phyloP scores from a whole-genome alignment of 2,888 invertebrate genomes.

The Ormia ochracea region DNA sequence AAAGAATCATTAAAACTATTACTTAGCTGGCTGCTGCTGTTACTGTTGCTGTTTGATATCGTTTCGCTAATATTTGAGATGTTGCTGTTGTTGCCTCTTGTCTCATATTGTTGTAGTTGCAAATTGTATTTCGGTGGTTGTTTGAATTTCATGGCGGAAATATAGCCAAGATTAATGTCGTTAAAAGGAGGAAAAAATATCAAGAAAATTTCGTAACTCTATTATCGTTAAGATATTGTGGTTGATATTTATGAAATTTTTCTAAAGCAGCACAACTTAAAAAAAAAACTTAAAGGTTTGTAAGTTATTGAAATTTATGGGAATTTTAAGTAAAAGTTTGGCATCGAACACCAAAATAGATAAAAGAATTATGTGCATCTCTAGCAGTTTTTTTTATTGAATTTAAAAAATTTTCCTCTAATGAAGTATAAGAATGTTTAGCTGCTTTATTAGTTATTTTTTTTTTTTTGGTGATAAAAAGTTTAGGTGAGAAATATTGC shows the following conservation, averaged over 20 bases:
- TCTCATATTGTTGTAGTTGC: conserved; percentile 43
- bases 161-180: conserved; percentile 63
- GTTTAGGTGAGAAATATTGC: too few relatives aligned
- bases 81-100: conserved; percentile 49
- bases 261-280: not conserved
- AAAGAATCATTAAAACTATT: conserved; percentile 18
- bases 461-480: too few relatives aligned
- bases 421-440: too few relatives aligned
- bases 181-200: conserved; percentile 35
- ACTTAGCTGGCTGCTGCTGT: not conserved
- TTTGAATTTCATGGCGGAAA: conserved; percentile 61
- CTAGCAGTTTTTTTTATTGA: not conserved
- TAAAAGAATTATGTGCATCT: not conserved
- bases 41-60: conserved; percentile 51
- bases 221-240: conserved; percentile 61
- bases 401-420: not conserved
- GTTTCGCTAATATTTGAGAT: conserved; percentile 60
- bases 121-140: conserved; percentile 56
- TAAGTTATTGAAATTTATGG: conserved; percentile 61
- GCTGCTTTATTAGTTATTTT: too few relatives aligned
- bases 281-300: conserved; percentile 39
- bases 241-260: conserved; percentile 58
- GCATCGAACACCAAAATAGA: not conserved
- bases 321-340: conserved; percentile 57
- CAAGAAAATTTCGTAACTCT: conserved; percentile 63